Base-by-base conservation (phyloP, 2,888 invertebrate genomes). In the Muschampia plurimacula region DNA sequence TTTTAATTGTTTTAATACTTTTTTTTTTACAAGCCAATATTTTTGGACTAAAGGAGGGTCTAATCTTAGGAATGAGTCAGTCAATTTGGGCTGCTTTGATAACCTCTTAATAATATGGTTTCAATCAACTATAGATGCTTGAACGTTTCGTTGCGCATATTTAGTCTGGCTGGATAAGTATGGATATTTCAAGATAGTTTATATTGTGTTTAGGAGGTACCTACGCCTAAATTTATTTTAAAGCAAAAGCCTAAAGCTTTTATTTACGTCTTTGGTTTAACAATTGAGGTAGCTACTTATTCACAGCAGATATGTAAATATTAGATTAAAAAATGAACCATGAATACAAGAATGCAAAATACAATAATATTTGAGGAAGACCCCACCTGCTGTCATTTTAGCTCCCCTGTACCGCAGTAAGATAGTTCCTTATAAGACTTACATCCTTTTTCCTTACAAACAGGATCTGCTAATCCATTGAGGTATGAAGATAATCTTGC, bases 101-200 rank as follows among this genome's bases (percentile, higher is more conserved):
- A 74, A 74, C 46, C 66, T 75, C 64, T 69, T 64, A 55, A 69
- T 39, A 22, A 22, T 75, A 65, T 60, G 71, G 74, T 55, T 73
- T 74, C 68, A 76, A 74, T 77, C 70, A 74, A 73, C 74, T 74
- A 28, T 46, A 73, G 74, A 59, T 64, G 67, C 62, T 72, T 72
- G 72, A 74, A 72, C 44, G 44, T 64, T 22, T 46, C 32, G 15
- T 72, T 22, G 22, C 22, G 22, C 22, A 22, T 22, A 22, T 22
- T 22, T 22, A 22, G 22, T 22, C 22, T 22, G 22, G 22, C 22
- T 22, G 1, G 22, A 22, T 22, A 22, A 22, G 22, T 22, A 22
- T 22, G 22, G 22, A 22, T 22, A 22, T 22, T 22, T 22, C 22
- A 22, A 22, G 22, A 22, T 22, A 22, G 1, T 22, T 22, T 22